Conservation (phyloP, 2,888 invertebrate species). For the Theodoxus fluviatilis region DNA sequence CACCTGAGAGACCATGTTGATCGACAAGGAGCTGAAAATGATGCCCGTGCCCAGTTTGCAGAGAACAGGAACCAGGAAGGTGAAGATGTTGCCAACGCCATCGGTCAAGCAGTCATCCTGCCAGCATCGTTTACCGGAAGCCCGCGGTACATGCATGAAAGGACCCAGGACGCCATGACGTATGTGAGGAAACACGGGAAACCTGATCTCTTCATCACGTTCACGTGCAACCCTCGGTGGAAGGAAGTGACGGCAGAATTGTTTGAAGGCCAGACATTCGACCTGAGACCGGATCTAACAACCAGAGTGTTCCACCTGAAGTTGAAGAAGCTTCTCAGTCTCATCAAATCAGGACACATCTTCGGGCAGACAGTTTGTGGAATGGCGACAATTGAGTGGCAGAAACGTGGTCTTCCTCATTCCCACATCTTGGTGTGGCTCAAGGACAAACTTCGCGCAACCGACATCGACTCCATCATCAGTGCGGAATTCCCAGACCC, state of each 20-base stretch:
- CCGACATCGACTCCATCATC: constrained; percentile 24
- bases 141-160: constrained; percentile 60
- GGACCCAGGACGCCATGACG: constrained; percentile 65
- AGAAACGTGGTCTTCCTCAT: constrained; percentile 58
- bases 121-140: constrained; percentile 53
- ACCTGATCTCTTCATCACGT: constrained; percentile 63
- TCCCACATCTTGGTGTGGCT: constrained; percentile 43
- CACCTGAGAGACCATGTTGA: constrained; percentile 42
- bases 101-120: constrained; percentile 42
- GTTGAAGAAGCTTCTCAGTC: constrained; percentile 26
- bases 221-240: constrained; percentile 37
- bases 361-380: constrained; percentile 39
- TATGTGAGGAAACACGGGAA: constrained; percentile 64
- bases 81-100: constrained; percentile 17
- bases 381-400: constrained; percentile 52
- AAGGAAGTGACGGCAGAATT: constrained; percentile 30
- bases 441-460: constrained; percentile 40
- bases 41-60: too few species aligned
- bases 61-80: too few species aligned
- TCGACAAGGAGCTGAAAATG: constrained; percentile 40
- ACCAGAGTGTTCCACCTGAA: constrained; percentile 33
- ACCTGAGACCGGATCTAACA: constrained; percentile 28
- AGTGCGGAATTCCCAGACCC: constrained; percentile 41
- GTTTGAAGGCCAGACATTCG: constrained; percentile 21
- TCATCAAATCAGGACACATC: constrained; percentile 33